Conservation (phyloP, 2,797 vertebrate genomes). For the Hippocampus kuda region DNA sequence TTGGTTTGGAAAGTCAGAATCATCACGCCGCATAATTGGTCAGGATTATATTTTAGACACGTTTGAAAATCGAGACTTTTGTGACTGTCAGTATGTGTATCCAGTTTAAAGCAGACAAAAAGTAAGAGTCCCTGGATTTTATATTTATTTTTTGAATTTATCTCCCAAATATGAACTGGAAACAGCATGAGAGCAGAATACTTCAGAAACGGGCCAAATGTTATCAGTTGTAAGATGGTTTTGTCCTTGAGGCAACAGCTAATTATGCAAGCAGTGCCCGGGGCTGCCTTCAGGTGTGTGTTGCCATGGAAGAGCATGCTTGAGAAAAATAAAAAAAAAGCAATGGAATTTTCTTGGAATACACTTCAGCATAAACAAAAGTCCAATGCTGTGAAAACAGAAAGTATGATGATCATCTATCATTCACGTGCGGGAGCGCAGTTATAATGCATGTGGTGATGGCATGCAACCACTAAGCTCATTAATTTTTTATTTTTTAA, state of each 20-base stretch:
- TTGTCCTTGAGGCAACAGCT: constrained; percentile 2
- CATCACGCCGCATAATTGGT: not conserved
- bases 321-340: not conserved
- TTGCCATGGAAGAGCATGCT: constrained; percentile 5
- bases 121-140: not conserved
- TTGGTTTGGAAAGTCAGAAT: no score
- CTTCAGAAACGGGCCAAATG: constrained; percentile 2
- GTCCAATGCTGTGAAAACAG: not conserved
- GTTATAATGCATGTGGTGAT: not conserved
- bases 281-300: constrained; percentile 3
- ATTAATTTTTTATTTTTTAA: not conserved
- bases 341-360: not conserved
- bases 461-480: not conserved
- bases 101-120: not conserved
- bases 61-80: not conserved
- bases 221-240: constrained; percentile 1
- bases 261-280: not conserved
- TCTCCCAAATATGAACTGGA: not conserved
- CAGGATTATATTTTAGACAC: not conserved
- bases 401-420: not conserved
- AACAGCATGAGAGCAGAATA: not conserved
- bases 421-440: not conserved
- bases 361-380: not conserved
- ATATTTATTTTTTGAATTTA: not conserved
- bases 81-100: not conserved